Base-by-base conservation (phyloP, 2,888 invertebrate species). In the Colletes collaris region DNA sequence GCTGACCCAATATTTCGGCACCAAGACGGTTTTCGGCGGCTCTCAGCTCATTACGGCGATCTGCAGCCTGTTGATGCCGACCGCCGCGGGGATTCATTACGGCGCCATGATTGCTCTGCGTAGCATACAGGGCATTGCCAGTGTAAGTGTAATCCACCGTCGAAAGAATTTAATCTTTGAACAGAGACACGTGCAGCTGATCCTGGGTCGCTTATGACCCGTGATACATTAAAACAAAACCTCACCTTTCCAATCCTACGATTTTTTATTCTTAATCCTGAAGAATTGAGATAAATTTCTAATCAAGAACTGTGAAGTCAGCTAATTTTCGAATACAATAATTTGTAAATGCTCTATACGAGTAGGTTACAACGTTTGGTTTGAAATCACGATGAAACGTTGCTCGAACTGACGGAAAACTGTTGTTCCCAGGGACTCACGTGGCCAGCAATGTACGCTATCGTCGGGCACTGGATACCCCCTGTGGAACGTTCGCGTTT, bases 401-500 rank as follows among this genome's bases (percentile, higher is more conserved):
- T 10, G 49, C 50, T 4, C 2, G 11, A 27, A 8, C 4, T 46
- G 13, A 59, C 8, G 2, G 16, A 27, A 16, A 74, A 58, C 27
- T 16, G 7, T 60, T 70, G 40, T 60, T n/a, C 72, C 70, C 83
- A 95, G 95, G 96, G 96, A 44, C 91, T 96, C 72, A 96, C 96
- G 11, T 96, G 96, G 96, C 96, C 96, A 13, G 96, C 96, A 0
- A 96, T 96, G 96, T 96, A 96, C 89, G 96, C 96, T 0, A 93
- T 96, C 75, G 96, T 96, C 44, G 96, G 96, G 4, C 95, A 95
- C 86, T 96, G 96, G 96, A 96, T 96, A 81, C 96, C 96, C 8
- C 94, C 95, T n/a, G 94, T 94, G 7, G 96, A 96, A 90, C 94
- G 96, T 67, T 96, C 96, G 68, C 94, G 96, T 72, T 96, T 96